phyloP scores from a whole-genome alignment of 2,113 vertebrate species.

The Urocitellus parryii region DNA sequence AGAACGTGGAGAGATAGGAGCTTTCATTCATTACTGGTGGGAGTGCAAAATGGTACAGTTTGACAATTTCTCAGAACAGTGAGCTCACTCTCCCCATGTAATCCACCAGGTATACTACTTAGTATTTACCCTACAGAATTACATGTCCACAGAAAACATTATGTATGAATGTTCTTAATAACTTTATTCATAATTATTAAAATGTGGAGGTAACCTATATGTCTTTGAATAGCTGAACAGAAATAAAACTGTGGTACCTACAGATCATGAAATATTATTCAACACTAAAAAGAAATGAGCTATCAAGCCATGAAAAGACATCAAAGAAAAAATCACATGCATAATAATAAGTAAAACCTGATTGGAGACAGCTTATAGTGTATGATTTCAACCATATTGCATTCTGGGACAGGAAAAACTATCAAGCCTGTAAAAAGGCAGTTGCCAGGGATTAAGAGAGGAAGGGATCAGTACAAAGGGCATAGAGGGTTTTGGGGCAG shows the following conservation, averaged over 20 bases:
- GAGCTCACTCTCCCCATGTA: neutral
- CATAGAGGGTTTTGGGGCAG: neutral
- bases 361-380: neutral
- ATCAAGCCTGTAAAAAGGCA: neutral
- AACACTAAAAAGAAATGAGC: neutral
- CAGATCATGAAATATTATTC: neutral
- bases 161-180: neutral
- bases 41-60: neutral
- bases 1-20: neutral
- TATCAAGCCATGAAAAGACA: neutral
- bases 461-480: accelerated
- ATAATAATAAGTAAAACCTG: neutral
- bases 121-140: neutral
- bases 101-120: neutral
- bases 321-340: neutral
- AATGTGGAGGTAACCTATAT: neutral
- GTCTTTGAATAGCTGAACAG: neutral
- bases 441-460: neutral
- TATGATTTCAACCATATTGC: neutral
- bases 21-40: neutral
- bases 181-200: neutral
- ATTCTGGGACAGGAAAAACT: neutral
- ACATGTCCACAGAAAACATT: neutral
- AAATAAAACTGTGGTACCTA: neutral
- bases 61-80: neutral